These are phyloP conservation scores for Anguilla rostrata DNA, from an alignment of 2,113 vertebrate species.

Conservation along the genomic window DNA sequence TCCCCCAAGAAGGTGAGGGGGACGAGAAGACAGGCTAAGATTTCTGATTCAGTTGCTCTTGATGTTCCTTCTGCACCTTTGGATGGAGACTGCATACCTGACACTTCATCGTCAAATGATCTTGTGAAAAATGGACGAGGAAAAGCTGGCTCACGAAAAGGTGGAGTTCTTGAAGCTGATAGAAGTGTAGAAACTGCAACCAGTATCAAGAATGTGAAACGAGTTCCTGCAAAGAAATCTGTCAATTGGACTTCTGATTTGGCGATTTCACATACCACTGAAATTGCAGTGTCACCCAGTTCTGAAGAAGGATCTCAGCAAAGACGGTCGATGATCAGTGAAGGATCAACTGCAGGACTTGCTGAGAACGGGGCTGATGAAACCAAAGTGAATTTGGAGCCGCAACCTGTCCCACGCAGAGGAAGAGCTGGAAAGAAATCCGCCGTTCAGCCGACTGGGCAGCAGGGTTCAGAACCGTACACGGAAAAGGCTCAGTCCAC, in stretches of 20 bases:
- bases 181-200: neutral
- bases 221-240: slow-evolving; percentile 34
- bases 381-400: slow-evolving; percentile 25
- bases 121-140: neutral
- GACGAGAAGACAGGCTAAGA: neutral
- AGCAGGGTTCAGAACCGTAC: neutral
- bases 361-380: slow-evolving; percentile 15
- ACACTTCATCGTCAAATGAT: slow-evolving; percentile 29
- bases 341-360: neutral
- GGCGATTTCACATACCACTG: slow-evolving; percentile 30
- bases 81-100: slow-evolving; percentile 25
- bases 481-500: neutral
- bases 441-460: neutral
- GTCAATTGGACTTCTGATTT: slow-evolving; percentile 50
- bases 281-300: neutral
- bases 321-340: neutral
- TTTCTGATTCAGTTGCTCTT: neutral
- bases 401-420: slow-evolving; percentile 44
- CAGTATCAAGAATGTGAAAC: neutral
- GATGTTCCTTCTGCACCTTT: neutral
- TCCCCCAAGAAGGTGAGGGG: neutral
- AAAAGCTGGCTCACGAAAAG: slow-evolving; percentile 20
- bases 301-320: neutral
- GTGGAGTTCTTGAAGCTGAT: neutral
- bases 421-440: slow-evolving; percentile 56